Evolutionary conservation across 2,888 invertebrate species (phyloP), one percentile per base, ranked within the genome.

Genomic region (Caenorhabditis drosophilae): DNA sequence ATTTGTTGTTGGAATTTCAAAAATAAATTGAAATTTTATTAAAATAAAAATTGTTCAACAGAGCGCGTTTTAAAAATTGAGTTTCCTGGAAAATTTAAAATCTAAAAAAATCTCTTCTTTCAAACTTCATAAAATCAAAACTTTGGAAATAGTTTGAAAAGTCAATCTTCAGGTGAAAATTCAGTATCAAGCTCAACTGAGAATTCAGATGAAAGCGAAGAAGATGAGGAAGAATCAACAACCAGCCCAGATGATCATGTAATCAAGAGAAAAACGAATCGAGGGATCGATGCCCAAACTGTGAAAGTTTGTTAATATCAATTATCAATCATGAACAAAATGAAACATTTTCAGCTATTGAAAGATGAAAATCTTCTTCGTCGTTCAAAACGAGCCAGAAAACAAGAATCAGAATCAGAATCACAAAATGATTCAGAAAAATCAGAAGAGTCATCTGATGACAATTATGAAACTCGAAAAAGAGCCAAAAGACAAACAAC

Each of bases 281-380:
- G 22, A 45, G 59, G 36, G 16, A 68, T 76, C 54, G 73, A 72
- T 41, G 67, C 66, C 3, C 54, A 72, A 40, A 72, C 73, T 0
- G 53, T 59, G 45, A 68, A 70, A 50, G 67, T 73, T 20, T 2
- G 27, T 16, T 6, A 27, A n/a, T n/a, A n/a, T 23, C 18, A 54
- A 9, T 49, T 42, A 6, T 42, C 4, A 18, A 20, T 6, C 11
- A 18, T 49, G 36, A 12, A 49, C 18, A 12, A 16, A 6, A 36
- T 26, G 12, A n/a, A 23, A 26, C 0, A 7, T 45, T 51, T 64
- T 42, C 55, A 72, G 68, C 41, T 77, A 2, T 64, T 77, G 3
- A 73, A 77, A 45, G 59, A 70, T 15, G 75, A 73, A 20, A 74
- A 76, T 57, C 72, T 63, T 22, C 51, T 76, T 23, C 63, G 77